Evolutionary conservation across 92 coral and sea anemone species (phyloP).

Genomic region (Ricordea florida): DNA sequence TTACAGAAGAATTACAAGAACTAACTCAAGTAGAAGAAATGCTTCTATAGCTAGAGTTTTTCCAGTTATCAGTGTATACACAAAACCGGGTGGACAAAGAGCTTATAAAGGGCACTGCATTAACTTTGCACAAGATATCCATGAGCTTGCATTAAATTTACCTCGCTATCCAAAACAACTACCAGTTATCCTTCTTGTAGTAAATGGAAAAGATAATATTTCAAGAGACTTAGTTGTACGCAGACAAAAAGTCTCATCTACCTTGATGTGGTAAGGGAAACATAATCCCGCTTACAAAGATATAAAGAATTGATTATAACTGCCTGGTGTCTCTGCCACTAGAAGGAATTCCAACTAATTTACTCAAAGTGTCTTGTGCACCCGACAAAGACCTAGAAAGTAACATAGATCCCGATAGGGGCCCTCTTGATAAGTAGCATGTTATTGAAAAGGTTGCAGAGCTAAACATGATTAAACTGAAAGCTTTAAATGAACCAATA

Average conservation of each 20-base stretch:
- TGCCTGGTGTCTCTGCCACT: conserved; percentile 21
- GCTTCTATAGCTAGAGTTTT: conserved; percentile 69
- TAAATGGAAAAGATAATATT: conserved; percentile 50
- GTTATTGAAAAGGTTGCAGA: too few relatives aligned
- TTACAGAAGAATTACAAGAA: conserved; percentile 62
- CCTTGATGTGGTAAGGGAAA: conserved; percentile 52
- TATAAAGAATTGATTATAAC: conserved; percentile 34
- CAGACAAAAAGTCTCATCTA: conserved; percentile 27
- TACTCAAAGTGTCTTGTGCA: conserved; percentile 3
- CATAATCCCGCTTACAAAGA: conserved; percentile 45
- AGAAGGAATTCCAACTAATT: conserved; percentile 39
- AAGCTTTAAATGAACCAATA: too few relatives aligned
- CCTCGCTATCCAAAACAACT: conserved; percentile 49
- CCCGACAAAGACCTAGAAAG: neutral
- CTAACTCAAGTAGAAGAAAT: conserved; percentile 71
- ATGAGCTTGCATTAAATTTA: conserved; percentile 28
- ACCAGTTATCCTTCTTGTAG: conserved; percentile 34
- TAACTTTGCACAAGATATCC: conserved; percentile 41
- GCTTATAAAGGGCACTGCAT: conserved; percentile 65
- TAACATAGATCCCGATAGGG: conserved; percentile 47
- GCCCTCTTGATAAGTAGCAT: conserved; percentile 46
- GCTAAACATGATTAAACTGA: too few relatives aligned
- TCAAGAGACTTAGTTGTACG: conserved; percentile 42
- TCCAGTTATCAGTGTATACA: conserved; percentile 61
- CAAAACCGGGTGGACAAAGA: conserved; percentile 71